Conservation (phyloP, 2,797 vertebrate species). For the Sciaenops ocellatus region DNA sequence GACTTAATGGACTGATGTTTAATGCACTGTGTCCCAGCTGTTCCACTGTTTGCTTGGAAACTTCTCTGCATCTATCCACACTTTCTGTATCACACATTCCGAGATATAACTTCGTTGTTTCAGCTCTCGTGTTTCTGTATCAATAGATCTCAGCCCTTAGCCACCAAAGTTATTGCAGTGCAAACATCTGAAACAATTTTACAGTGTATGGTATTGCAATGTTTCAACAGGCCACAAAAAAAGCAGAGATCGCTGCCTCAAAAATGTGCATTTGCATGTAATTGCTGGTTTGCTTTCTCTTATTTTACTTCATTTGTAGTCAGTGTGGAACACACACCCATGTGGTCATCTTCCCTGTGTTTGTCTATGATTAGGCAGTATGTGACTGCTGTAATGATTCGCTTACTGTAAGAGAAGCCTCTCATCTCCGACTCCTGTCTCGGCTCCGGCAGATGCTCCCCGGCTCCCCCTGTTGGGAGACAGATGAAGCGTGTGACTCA, state of each 20-base stretch:
- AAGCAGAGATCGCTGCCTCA: conserved; percentile 57
- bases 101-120: conserved; percentile 19
- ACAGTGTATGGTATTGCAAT: conserved; percentile 32
- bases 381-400: conserved; percentile 59
- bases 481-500: conserved; percentile 84
- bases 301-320: conserved; percentile 70
- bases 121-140: conserved; percentile 13
- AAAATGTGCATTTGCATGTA: conserved; percentile 79
- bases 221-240: conserved; percentile 56
- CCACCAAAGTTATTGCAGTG: conserved; percentile 20
- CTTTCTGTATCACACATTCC: conserved; percentile 4
- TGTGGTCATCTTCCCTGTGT: conserved; percentile 59
- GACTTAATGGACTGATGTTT: conserved; percentile 62
- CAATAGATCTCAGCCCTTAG: neutral
- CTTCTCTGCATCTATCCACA: conserved; percentile 20
- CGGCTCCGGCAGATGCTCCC: conserved; percentile 76
- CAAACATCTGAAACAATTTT: conserved; percentile 57
- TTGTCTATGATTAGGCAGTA: conserved; percentile 67
- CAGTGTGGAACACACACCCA: conserved; percentile 63
- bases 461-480: conserved; percentile 87
- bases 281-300: conserved; percentile 65
- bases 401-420: conserved; percentile 51
- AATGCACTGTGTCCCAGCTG: conserved; percentile 48
- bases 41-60: conserved; percentile 39
- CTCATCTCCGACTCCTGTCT: conserved; percentile 44